Evolutionary conservation across 2,888 invertebrate species (phyloP).

Genomic region (Chrysolina oricalcia): DNA sequence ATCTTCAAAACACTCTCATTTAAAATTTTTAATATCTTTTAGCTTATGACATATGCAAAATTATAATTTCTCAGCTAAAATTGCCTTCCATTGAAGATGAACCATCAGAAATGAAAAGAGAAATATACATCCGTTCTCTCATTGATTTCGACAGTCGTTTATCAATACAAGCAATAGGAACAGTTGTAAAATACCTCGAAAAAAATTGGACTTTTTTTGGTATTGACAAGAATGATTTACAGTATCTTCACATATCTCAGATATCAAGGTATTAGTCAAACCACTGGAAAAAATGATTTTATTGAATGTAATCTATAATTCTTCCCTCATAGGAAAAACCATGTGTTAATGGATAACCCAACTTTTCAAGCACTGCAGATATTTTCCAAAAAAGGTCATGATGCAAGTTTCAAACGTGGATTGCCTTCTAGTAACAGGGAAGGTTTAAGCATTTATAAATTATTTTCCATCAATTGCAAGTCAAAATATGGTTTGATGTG

Average conservation of each 20-base stretch:
- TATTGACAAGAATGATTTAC: conserved; percentile 71
- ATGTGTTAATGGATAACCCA: conserved; percentile 82
- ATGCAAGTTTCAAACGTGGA: conserved; percentile 83
- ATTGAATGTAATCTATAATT: background rate
- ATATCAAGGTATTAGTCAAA: conserved; percentile 74
- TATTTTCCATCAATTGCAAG: conserved; percentile 79
- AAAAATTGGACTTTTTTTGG: conserved; percentile 74
- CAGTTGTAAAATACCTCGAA: conserved; percentile 82
- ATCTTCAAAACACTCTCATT: conserved; percentile 3
- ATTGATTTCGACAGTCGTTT: conserved; percentile 78
- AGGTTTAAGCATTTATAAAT: conserved; percentile 82
- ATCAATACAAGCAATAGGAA: conserved; percentile 82
- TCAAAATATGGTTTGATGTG: conserved; percentile 80
- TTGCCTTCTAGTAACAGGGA: conserved; percentile 76
- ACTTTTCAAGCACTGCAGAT: conserved; percentile 85
- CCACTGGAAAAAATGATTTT: no score
- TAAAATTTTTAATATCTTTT: conserved; percentile 32
- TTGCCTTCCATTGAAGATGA: conserved; percentile 71
- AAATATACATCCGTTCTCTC: conserved; percentile 76
- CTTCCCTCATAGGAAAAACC: conserved; percentile 74
- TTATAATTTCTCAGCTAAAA: conserved; percentile 58
- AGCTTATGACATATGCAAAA: conserved; percentile 64
- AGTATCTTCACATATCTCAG: conserved; percentile 75
- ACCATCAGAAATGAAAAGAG: conserved; percentile 74
- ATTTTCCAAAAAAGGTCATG: conserved; percentile 82